Evolutionary conservation across 2,888 invertebrate species (phyloP).

Genomic region (Therioaphis trifolii): DNA sequence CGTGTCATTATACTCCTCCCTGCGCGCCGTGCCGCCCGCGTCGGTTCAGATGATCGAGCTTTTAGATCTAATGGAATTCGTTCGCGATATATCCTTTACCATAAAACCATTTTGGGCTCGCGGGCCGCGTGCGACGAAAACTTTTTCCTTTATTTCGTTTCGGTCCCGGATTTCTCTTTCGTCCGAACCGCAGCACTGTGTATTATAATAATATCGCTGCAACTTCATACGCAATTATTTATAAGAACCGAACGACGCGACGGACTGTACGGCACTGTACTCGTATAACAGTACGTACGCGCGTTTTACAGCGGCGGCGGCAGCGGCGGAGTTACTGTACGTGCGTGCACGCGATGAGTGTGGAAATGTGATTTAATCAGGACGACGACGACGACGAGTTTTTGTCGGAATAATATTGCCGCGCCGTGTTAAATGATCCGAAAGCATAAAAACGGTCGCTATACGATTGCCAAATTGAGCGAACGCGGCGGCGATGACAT

Average conservation of each 20-base stretch:
- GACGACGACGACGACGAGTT: slow-evolving; percentile 44
- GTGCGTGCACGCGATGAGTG: not conserved
- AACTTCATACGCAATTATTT: too few species aligned
- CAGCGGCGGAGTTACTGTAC: not conserved
- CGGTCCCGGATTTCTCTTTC: too few species aligned
- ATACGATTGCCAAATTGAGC: slow-evolving; percentile 51
- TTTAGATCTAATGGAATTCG: slow-evolving; percentile 45
- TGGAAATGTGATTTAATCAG: slow-evolving; percentile 41
- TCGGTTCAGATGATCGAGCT: not conserved
- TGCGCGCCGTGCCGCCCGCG: not conserved
- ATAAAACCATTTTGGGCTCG: not conserved
- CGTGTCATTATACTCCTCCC: slow-evolving; percentile 37
- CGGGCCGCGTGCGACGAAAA: not conserved
- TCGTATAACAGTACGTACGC: too few species aligned
- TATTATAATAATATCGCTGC: too few species aligned
- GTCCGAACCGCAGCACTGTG: too few species aligned
- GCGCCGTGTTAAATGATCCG: slow-evolving; percentile 56
- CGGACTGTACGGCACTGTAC: too few species aligned
- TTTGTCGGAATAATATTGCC: slow-evolving; percentile 40
- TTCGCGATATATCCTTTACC: not conserved
- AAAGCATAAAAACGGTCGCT: slow-evolving; percentile 54
- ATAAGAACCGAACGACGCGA: too few species aligned
- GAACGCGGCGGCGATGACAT: slow-evolving; percentile 33
- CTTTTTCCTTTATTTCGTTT: not conserved
- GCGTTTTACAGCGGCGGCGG: too few species aligned